Evolutionary conservation across 2,113 vertebrate genomes (phyloP).

Genomic region (Bos taurus): DNA sequence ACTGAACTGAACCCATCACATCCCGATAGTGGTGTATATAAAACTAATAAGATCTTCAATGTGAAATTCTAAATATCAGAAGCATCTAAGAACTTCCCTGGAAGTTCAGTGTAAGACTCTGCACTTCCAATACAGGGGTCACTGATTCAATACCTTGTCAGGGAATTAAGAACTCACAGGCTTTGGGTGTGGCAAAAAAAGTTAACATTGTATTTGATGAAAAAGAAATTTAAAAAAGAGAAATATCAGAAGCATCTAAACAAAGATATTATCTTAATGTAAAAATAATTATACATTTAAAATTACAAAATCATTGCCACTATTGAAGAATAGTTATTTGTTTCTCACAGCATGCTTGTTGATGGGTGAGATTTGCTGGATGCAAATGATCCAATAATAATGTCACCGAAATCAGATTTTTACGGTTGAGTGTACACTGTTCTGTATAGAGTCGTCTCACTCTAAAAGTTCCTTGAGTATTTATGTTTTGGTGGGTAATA

Average conservation of each 20-base stretch:
- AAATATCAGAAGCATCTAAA: neutral
- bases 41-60: neutral
- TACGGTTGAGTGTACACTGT: neutral
- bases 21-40: neutral
- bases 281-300: neutral
- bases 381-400: neutral
- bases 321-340: neutral
- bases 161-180: neutral
- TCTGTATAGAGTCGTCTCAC: neutral
- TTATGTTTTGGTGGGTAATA: neutral
- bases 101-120: neutral
- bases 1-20: neutral
- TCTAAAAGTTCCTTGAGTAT: neutral
- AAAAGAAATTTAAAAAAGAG: neutral
- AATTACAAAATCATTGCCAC: neutral
- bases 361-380: neutral
- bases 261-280: neutral
- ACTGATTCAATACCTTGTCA: neutral
- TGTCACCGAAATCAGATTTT: neutral
- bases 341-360: neutral
- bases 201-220: neutral
- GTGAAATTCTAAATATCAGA: neutral
- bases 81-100: neutral
- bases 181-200: neutral
- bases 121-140: neutral